Conservation (phyloP, 2,888 invertebrate genomes). For the Caenorhabditis auriculariae region DNA sequence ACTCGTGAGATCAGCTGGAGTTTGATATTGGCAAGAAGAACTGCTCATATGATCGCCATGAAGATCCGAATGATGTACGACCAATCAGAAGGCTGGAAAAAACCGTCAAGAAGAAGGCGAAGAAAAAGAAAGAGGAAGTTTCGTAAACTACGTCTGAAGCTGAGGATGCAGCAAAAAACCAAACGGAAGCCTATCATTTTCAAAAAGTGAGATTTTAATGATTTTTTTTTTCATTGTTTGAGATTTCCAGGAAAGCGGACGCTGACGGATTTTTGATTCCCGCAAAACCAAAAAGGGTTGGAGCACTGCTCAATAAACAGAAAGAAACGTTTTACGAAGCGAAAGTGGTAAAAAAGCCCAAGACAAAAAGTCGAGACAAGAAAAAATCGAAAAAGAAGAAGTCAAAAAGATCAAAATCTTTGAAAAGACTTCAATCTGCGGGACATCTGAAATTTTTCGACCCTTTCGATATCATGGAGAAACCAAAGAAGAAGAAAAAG, state of each 20-base stretch:
- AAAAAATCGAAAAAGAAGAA: too few species aligned
- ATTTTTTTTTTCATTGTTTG: background rate
- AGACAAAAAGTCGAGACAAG: too few species aligned
- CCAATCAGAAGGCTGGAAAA: conserved; percentile 1
- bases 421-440: too few species aligned
- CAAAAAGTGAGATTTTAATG: background rate
- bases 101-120: background rate
- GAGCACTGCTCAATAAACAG: too few species aligned
- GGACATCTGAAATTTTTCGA: too few species aligned
- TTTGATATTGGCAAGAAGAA: conserved; percentile 43
- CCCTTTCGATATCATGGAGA: too few species aligned
- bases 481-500: too few species aligned
- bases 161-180: background rate
- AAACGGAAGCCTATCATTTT: background rate
- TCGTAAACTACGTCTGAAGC: background rate
- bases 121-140: background rate
- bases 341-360: too few species aligned
- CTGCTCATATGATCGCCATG: conserved; percentile 28
- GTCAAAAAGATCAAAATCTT: too few species aligned
- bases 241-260: background rate
- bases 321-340: too few species aligned
- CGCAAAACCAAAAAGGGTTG: too few species aligned
- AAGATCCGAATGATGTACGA: conserved; percentile 7
- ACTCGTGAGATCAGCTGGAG: conserved; percentile 34
- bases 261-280: conserved; percentile 1